Percentiles rank a stretch among this genome's conserved stretches.
Conservation (phyloP, 2,888 invertebrate species). For the Thumatha senex region DNA sequence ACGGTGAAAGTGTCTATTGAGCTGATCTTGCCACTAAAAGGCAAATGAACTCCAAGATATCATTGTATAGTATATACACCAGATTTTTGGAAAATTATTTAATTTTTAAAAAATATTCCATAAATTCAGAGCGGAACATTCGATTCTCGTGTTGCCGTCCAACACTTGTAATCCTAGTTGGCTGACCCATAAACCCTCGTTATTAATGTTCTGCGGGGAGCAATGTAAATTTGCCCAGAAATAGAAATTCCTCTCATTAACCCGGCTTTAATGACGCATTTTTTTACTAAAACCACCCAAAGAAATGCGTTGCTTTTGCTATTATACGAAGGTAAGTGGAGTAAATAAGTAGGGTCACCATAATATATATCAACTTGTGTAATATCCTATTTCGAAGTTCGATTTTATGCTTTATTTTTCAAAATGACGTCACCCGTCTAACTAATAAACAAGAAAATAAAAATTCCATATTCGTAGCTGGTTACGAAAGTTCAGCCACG, state of each 20-base stretch:
- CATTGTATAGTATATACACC: not conserved
- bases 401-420: too few species aligned
- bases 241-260: constrained; percentile 51
- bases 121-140: not conserved
- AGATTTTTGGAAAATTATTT: not conserved
- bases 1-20: too few species aligned
- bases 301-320: constrained; percentile 37
- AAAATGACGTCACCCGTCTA: too few species aligned
- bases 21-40: too few species aligned
- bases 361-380: not conserved
- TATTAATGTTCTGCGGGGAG: constrained; percentile 38
- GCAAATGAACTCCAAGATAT: too few species aligned
- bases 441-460: too few species aligned
- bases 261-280: constrained; percentile 41
- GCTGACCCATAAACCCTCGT: constrained; percentile 32
- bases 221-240: constrained; percentile 41
- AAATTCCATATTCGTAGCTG: too few species aligned
- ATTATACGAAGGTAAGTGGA: constrained; percentile 36
- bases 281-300: constrained; percentile 36
- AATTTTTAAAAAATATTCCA: not conserved
- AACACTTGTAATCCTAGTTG: constrained; percentile 3
- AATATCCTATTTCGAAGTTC: not conserved
- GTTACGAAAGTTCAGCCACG: too few species aligned
- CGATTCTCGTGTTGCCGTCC: not conserved
- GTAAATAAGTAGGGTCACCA: constrained; percentile 26